Conservation (phyloP, 2,113 vertebrate species). For the Tyto alba region DNA sequence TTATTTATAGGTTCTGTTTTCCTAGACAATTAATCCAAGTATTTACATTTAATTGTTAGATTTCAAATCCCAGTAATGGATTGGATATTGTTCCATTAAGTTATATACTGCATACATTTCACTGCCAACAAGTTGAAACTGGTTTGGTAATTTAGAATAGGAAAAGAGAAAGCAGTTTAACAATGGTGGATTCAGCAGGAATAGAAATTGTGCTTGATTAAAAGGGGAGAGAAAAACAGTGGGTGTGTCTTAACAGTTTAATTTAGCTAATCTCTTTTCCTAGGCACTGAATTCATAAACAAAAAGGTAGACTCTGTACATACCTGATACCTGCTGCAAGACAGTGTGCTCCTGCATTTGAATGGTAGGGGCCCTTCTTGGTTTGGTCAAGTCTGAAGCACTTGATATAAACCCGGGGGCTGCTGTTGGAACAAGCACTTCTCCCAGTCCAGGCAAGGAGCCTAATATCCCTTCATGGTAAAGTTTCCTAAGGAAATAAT, state of each 20-base stretch:
- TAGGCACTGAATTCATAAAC: background rate
- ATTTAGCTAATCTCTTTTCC: background rate
- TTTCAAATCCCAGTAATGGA: slow-evolving; percentile 40
- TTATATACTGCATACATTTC: background rate
- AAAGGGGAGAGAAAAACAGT: background rate
- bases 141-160: background rate
- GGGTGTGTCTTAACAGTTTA: background rate
- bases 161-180: slow-evolving; percentile 14
- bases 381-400: background rate
- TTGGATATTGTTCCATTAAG: background rate
- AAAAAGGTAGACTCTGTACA: background rate
- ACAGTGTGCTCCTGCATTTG: background rate
- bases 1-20: slow-evolving; percentile 44
- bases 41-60: slow-evolving; percentile 32
- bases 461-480: background rate
- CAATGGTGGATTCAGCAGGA: background rate
- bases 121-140: background rate
- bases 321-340: background rate
- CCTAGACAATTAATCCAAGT: slow-evolving; percentile 64
- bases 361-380: background rate
- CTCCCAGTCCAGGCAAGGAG: background rate
- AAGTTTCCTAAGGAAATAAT: background rate
- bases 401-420: background rate
- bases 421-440: background rate
- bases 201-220: background rate